These are phyloP conservation scores for Cliona cf. orientalis DNA, from an alignment of 37 sponge, comb jelly and placozoan species.

Conservation along the genomic window DNA sequence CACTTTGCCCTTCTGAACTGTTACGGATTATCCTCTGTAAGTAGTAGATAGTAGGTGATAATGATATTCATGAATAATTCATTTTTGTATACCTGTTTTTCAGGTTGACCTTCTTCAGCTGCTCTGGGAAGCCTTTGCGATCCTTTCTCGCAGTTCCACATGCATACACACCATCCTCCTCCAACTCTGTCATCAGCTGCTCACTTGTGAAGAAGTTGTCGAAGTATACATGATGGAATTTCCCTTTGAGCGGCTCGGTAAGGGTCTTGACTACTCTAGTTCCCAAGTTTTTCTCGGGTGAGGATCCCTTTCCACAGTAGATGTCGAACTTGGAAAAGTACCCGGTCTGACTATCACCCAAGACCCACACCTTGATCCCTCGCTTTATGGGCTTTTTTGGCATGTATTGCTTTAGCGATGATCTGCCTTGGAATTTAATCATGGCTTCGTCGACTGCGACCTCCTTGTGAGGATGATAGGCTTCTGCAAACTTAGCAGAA, in stretches of 20 bases:
- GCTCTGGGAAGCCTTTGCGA: slow-evolving; percentile 27
- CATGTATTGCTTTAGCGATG: slow-evolving; percentile 51
- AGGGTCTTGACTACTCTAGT: slow-evolving; percentile 37
- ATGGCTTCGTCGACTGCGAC: slow-evolving; percentile 44
- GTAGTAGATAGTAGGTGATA: no score
- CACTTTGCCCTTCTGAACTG: neutral
- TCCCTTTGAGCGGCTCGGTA: slow-evolving; percentile 1
- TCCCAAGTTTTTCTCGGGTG: slow-evolving; percentile 9
- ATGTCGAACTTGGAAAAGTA: slow-evolving; percentile 25
- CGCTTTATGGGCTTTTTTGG: slow-evolving; percentile 57
- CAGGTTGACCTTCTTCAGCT: slow-evolving; percentile 10
- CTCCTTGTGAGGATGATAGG: slow-evolving; percentile 1
- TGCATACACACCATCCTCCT: slow-evolving; percentile 12
- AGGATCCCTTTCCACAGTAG: slow-evolving; percentile 24
- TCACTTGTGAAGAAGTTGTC: slow-evolving; percentile 37
- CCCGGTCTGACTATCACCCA: slow-evolving; percentile 29
- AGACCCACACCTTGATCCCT: slow-evolving; percentile 51
- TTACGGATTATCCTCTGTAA: neutral
- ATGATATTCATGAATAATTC: no score
- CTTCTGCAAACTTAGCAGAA: neutral
- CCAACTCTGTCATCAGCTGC: slow-evolving; percentile 1
- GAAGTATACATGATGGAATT: slow-evolving; percentile 28
- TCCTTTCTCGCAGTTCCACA: slow-evolving; percentile 22
- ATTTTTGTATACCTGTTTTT: neutral
- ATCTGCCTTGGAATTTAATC: slow-evolving; percentile 46